These are phyloP conservation scores for Megaptera novaeangliae DNA, from an alignment of 2,113 vertebrate species.

Conservation along the genomic window DNA sequence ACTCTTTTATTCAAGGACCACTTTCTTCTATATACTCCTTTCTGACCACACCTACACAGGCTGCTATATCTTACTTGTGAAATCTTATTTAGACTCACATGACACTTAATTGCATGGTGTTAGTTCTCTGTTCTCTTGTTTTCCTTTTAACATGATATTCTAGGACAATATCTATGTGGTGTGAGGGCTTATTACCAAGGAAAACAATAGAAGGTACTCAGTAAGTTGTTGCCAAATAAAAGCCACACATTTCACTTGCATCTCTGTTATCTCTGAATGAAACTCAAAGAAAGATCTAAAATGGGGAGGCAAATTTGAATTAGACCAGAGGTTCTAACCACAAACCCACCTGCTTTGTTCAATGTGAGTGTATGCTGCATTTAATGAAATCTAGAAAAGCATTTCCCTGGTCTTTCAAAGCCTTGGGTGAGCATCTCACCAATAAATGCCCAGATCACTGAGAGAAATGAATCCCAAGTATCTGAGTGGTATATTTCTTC, in stretches of 20 bases:
- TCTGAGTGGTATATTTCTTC: constrained; percentile 26
- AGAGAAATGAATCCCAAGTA: background rate
- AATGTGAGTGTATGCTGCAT: background rate
- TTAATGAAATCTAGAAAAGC: background rate
- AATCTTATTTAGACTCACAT: background rate
- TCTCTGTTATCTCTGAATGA: background rate
- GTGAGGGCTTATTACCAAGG: background rate
- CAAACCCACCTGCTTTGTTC: background rate
- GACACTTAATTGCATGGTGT: background rate
- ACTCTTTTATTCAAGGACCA: background rate
- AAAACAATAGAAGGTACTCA: background rate
- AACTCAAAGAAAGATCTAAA: background rate
- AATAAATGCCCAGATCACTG: background rate
- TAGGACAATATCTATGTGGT: background rate
- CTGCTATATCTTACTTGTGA: background rate
- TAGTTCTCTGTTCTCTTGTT: background rate
- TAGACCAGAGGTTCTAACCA: background rate
- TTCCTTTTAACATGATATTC: background rate
- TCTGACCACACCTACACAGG: background rate
- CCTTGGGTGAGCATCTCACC: background rate
- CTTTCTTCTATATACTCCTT: background rate
- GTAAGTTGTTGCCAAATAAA: background rate
- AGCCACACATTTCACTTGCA: background rate
- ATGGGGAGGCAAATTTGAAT: background rate
- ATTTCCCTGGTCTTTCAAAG: background rate